phyloP scores from a whole-genome alignment of 1,140 invertebrate species.

The Monochamus saltuarius region DNA sequence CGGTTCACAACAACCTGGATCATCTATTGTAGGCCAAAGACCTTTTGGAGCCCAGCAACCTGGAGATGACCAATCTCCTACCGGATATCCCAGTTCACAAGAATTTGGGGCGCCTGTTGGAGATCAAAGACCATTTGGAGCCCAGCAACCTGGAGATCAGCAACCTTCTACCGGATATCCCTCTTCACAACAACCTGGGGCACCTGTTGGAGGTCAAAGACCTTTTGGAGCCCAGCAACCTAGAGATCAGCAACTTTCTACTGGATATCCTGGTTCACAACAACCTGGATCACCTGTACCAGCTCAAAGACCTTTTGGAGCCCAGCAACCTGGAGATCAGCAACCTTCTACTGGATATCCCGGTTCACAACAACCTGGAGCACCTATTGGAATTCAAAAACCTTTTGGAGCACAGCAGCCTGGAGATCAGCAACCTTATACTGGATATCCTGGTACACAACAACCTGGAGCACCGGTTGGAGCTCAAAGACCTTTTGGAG shows the following conservation, averaged over 20 bases:
- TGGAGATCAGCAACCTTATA: constrained; percentile 2
- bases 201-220: constrained; percentile 9
- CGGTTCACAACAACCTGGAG: too few relatives aligned
- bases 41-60: constrained; percentile 22
- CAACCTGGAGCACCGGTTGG: too few relatives aligned
- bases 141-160: constrained; percentile 13
- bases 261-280: constrained; percentile 5
- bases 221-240: constrained; percentile 12
- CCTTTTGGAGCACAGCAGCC: constrained; percentile 10
- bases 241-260: constrained; percentile 9
- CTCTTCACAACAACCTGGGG: constrained; percentile 1
- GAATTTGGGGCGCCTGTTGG: constrained; percentile 6
- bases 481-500: constrained; percentile 2
- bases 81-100: constrained; percentile 5
- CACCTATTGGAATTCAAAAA: too few relatives aligned
- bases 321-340: constrained; percentile 13
- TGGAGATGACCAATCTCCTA: background rate
- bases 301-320: constrained; percentile 1
- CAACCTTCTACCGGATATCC: constrained; percentile 7
- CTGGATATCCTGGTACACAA: too few relatives aligned
- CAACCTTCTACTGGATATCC: too few relatives aligned
- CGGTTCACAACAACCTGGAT: constrained; percentile 2
- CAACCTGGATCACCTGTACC: constrained; percentile 7
- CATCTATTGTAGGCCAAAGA: constrained; percentile 9
- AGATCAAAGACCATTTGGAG: constrained; percentile 2